Evolutionary conservation across 2,113 vertebrate species (phyloP), one percentile per base, ranked within the genome.

Genomic region (Ammodytes dubius): DNA sequence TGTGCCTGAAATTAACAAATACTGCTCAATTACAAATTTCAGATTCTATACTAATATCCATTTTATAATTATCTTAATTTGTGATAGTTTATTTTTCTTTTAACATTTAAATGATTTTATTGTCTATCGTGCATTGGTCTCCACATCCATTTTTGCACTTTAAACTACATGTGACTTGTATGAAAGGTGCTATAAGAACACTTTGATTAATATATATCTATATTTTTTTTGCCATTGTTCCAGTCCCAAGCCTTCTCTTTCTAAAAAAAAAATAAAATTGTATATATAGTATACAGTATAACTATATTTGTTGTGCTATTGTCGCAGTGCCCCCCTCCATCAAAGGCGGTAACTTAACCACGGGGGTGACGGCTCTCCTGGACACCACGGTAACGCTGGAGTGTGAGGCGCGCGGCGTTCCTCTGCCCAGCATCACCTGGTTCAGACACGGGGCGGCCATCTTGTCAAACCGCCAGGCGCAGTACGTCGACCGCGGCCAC

Each of bases 381-480:
- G 94, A 96, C 88, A 95, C 94, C 1, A 7, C 84, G 1, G 94
- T 98, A 15, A 96, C 89, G 4, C 88, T 99, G 91, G 97, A 99
- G 75, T 99, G 98, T 39, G 98, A 99, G 77, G 84, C 94, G 0
- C 96, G 96, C 7, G 98, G 98, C 2, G 93, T 97, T 15, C 98
- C 98, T 0, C 57, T 93, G n/a, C 98, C 98, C n/a, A 82, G 91
- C 59, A 87, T 99, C 87, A 96, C 94, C 0, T 99, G 98, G 98
- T 96, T 96, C 90, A 96, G 95, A 89, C 95, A 96, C 0, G 95
- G 95, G 9, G 94, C 83, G 46, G 90, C 85, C 0, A 46, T 99
- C 61, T 76, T 94, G 54, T 96, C 97, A 53, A 95, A 88, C 74
- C 89, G 96, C 1, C 96, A 97, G 59, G 90, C 93, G 53, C 91